Evolutionary conservation across 2,797 vertebrate genomes (phyloP).

Genomic region (Enteromius argenteus): DNA sequence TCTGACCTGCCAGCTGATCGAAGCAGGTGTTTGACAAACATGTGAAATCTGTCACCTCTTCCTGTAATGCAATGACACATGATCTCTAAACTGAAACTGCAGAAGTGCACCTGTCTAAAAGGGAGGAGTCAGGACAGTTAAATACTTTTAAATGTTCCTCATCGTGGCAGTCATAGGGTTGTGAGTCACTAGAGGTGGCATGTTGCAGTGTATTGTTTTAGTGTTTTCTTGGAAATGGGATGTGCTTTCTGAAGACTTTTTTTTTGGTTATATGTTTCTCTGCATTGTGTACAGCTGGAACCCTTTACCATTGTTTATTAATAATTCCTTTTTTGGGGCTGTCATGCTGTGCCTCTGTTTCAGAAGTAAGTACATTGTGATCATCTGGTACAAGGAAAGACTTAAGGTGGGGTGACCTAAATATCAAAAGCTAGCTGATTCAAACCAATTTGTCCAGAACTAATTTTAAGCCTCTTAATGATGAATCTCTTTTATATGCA

Average conservation of each 20-base stretch:
- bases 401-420: background rate
- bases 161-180: background rate
- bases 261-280: background rate
- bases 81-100: slow-evolving; percentile 19
- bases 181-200: slow-evolving; percentile 12
- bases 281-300: background rate
- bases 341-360: background rate
- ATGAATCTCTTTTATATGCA: background rate
- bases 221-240: background rate
- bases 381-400: background rate
- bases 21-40: slow-evolving; percentile 9
- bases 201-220: slow-evolving; percentile 7
- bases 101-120: background rate
- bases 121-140: background rate
- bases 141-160: slow-evolving; percentile 1
- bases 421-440: background rate
- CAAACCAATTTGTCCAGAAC: background rate
- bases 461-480: slow-evolving; percentile 9
- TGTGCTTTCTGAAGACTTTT: background rate
- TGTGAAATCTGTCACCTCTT: background rate
- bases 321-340: background rate
- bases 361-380: background rate
- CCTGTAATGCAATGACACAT: background rate
- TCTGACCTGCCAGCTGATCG: slow-evolving; percentile 1
- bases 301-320: background rate